These are phyloP conservation scores for Silurus meridionalis DNA, from an alignment of 2,113 vertebrate species.

Conservation along the genomic window DNA sequence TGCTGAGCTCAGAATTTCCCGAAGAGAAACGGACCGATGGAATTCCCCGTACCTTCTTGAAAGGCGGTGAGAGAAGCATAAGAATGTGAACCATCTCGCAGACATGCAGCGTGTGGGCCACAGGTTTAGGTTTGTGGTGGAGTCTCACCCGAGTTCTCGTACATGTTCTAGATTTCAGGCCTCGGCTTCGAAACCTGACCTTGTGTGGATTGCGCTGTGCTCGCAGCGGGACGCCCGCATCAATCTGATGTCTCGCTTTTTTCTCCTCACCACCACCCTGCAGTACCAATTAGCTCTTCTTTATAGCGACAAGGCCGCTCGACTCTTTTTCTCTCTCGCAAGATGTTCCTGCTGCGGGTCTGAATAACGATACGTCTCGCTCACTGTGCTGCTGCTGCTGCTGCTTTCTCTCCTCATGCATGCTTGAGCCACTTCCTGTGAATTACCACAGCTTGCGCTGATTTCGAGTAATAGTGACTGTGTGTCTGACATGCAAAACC, in stretches of 20 bases:
- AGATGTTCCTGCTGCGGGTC: not conserved
- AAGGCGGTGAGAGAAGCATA: not conserved
- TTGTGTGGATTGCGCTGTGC: not conserved
- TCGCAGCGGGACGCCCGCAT: not conserved
- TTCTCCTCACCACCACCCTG: not conserved
- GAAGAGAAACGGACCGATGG: not conserved
- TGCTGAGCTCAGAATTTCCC: not conserved
- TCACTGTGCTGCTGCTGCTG: not conserved
- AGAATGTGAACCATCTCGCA: slow-evolving; percentile 8
- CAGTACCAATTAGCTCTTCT: slow-evolving; percentile 11
- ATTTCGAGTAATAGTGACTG: not conserved
- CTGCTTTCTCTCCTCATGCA: too few relatives aligned
- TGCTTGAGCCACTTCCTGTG: not conserved
- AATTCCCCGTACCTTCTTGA: not conserved
- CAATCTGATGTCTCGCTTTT: not conserved
- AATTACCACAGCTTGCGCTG: slow-evolving; percentile 9
- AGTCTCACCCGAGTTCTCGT: not conserved
- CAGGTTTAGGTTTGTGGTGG: not conserved
- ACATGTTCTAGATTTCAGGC: not conserved
- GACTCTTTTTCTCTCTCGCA: not conserved
- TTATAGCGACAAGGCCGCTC: not conserved
- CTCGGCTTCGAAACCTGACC: not conserved
- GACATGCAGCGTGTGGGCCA: not conserved
- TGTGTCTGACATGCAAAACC: not conserved
- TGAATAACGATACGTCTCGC: not conserved